Percentiles rank a stretch among this genome's conserved stretches.
These are phyloP conservation scores for Zophobas atratus DNA, from an alignment of 1,140 invertebrate species.

Conservation along the genomic window DNA sequence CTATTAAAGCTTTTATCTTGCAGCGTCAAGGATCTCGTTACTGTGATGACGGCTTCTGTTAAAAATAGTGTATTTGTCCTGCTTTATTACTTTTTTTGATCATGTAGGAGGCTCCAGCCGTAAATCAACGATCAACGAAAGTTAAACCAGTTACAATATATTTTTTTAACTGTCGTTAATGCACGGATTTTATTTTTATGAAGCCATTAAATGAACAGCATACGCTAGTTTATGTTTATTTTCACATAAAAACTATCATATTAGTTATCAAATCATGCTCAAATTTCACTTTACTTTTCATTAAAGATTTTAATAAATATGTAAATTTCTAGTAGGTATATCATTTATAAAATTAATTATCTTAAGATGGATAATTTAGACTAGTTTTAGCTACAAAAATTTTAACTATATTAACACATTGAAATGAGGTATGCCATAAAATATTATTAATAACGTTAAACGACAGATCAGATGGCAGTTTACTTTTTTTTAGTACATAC, in stretches of 20 bases:
- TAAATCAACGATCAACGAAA: neutral
- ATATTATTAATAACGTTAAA: no score
- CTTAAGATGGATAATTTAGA: no score
- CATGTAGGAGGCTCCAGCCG: neutral
- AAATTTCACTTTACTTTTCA: constrained; percentile 11
- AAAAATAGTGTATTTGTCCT: neutral
- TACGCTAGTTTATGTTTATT: neutral
- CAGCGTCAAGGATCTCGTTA: constrained; percentile 11
- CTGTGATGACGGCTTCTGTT: neutral
- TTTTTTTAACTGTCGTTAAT: constrained; percentile 37
- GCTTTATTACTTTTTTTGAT: neutral
- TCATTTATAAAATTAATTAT: no score
- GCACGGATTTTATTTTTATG: constrained; percentile 25
- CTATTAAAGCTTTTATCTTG: neutral
- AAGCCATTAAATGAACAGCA: constrained; percentile 14
- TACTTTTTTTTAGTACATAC: no score
- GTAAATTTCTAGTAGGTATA: no score
- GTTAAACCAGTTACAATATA: neutral
- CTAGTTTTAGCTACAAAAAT: no score
- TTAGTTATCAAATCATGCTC: constrained; percentile 2
- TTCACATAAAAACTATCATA: constrained; percentile 33
- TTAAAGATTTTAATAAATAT: no score
- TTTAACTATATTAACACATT: no score
- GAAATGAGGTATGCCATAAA: no score
- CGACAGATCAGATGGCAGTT: no score